These are phyloP conservation scores for Chaetorhynchus papuensis DNA, from an alignment of 2,113 vertebrate genomes.

Conservation along the genomic window DNA sequence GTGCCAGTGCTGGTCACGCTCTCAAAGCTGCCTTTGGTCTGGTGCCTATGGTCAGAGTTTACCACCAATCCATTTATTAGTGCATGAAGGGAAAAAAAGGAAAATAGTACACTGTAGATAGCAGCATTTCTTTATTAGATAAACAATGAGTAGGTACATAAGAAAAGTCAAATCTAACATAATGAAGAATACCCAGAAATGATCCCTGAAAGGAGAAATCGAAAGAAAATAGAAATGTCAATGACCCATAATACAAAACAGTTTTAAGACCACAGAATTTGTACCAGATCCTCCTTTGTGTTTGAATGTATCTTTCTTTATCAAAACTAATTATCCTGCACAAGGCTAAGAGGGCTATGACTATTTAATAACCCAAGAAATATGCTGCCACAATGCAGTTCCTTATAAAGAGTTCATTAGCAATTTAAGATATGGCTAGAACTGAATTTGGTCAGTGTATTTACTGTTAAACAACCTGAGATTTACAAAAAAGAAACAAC, in stretches of 20 bases:
- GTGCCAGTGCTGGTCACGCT: neutral
- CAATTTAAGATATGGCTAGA: neutral
- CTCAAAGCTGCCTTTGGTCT: neutral
- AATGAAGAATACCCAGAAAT: neutral
- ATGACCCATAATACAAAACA: neutral
- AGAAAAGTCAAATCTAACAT: neutral
- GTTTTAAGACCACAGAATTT: neutral
- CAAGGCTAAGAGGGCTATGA: neutral
- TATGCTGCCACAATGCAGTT: neutral
- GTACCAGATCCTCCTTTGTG: neutral
- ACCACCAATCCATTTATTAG: neutral
- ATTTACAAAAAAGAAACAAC: neutral
- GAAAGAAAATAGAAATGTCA: neutral
- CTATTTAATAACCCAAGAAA: neutral
- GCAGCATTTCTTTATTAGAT: neutral
- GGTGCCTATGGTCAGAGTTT: neutral
- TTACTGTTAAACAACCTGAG: neutral
- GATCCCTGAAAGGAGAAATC: neutral
- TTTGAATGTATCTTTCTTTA: neutral
- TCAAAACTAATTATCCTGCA: neutral
- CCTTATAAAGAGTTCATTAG: neutral
- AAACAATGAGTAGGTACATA: neutral
- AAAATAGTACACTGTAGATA: neutral
- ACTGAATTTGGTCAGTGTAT: neutral
- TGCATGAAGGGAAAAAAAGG: neutral